Evolutionary conservation across 2,797 vertebrate genomes (phyloP), one percentile per base, ranked within the genome.

Genomic region (Crenuchus spilurus): DNA sequence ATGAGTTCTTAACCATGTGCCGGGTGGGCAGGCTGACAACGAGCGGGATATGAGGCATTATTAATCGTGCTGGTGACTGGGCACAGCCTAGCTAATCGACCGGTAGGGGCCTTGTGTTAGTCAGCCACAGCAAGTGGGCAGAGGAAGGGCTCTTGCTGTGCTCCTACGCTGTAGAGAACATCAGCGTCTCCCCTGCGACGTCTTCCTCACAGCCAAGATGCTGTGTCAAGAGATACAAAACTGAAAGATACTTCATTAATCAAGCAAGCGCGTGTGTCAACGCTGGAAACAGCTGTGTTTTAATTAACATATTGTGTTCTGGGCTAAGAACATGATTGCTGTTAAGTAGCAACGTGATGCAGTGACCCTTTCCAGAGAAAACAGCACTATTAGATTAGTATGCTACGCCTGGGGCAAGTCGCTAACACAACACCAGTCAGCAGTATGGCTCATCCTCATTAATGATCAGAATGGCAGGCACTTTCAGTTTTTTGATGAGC

Each of bases 301-400:
- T 78, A 78, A 83, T 83, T 79, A 84, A 74, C 57, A 61, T 70
- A 72, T 69, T 79, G 75, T 75, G 70, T 62, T 55, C 44, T 75
- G 67, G 55, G 42, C 63, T 28, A 65, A 33, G 37, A 78, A 76
- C 48, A 70, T 81, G 78, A 83, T 80, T 74, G 65, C 65, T 77
- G 75, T 74, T 83, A 61, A 75, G 78, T 70, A 16, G 61, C 72
- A 64, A 62, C 20, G 61, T 64, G 33, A 83, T 48, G 64, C 79
- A 79, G 69, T 72, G 74, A 83, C 71, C 70, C 74, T 70, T 81
- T 66, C 24, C 16, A 48, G 66, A 55, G 57, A 39, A 77, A 81
- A 81, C 66, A 74, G 22, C 37, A 16, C 51, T 52, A 14, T 71
- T 65, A 61, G 54, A 69, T 61, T 62, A 67, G 39, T 42, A 22